Evolutionary conservation across 2,797 vertebrate species (phyloP).

Genomic region (Loriculus beryllinus): DNA sequence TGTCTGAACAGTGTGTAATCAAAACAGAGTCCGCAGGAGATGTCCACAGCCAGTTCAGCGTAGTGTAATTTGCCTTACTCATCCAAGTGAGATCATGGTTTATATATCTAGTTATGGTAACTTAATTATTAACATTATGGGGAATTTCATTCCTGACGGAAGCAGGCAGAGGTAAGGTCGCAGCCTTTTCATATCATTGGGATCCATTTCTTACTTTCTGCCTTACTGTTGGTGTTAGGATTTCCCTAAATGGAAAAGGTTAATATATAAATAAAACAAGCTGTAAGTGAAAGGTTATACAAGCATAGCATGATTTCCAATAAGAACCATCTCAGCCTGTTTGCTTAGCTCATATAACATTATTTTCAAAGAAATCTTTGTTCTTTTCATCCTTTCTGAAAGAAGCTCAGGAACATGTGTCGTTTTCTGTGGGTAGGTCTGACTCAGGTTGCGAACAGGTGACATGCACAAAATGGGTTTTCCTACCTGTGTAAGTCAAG

Average conservation of each 20-base stretch:
- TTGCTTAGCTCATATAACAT: background rate
- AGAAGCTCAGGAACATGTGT: background rate
- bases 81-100: background rate
- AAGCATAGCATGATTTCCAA: background rate
- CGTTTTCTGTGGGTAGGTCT: background rate
- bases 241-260: background rate
- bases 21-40: background rate
- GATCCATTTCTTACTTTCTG: background rate
- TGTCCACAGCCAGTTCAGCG: accelerated
- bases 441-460: background rate
- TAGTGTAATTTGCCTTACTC: background rate
- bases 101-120: accelerated
- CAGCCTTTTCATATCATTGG: background rate
- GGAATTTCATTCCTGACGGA: background rate
- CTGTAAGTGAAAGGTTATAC: background rate
- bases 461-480: accelerated
- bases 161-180: background rate
- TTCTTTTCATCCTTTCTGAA: background rate
- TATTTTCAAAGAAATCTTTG: background rate
- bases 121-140: accelerated
- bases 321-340: background rate
- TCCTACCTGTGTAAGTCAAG: background rate
- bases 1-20: accelerated
- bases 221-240: background rate
- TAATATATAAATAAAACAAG: background rate